Percentiles rank a stretch among this genome's conserved stretches.
phyloP scores from a whole-genome alignment of 2,797 vertebrate species.

The Synaphobranchus kaupii region DNA sequence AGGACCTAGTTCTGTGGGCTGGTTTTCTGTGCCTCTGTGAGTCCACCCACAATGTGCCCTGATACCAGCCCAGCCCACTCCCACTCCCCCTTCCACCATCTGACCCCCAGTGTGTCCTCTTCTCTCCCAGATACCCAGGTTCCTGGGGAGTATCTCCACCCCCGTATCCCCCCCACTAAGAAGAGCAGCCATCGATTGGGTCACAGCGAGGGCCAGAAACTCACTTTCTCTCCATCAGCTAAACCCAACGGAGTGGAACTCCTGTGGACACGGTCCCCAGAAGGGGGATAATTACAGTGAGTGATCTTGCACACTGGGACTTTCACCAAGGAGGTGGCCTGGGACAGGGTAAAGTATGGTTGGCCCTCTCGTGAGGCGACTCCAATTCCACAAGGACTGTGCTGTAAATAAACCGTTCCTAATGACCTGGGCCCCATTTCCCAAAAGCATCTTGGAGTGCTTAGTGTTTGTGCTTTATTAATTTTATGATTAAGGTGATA shows the following conservation, averaged over 20 bases:
- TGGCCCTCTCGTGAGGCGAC: not conserved
- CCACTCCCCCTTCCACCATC: not conserved
- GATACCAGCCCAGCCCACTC: too few relatives aligned
- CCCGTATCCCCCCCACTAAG: not conserved
- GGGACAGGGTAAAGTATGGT: too few relatives aligned
- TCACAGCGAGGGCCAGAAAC: constrained; percentile 16
- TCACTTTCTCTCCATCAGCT: constrained; percentile 34
- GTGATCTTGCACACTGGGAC: not conserved
- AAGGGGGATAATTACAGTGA: not conserved
- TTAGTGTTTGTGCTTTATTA: too few relatives aligned
- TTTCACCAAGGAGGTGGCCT: not conserved
- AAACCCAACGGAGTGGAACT: constrained; percentile 36
- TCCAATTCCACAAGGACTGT: not conserved
- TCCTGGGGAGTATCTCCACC: not conserved
- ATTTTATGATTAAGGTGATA: too few relatives aligned
- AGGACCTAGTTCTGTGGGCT: not conserved
- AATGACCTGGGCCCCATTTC: not conserved
- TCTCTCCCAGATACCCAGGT: not conserved
- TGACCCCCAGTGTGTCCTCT: not conserved
- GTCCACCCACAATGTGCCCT: not conserved
- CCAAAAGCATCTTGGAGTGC: too few relatives aligned
- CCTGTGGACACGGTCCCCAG: not conserved
- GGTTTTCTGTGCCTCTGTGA: not conserved
- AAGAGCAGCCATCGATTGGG: constrained; percentile 28
- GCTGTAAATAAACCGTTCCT: not conserved